Evolutionary conservation across 2,888 invertebrate genomes (phyloP).

Genomic region (Ashinkailepas kermadecensis): DNA sequence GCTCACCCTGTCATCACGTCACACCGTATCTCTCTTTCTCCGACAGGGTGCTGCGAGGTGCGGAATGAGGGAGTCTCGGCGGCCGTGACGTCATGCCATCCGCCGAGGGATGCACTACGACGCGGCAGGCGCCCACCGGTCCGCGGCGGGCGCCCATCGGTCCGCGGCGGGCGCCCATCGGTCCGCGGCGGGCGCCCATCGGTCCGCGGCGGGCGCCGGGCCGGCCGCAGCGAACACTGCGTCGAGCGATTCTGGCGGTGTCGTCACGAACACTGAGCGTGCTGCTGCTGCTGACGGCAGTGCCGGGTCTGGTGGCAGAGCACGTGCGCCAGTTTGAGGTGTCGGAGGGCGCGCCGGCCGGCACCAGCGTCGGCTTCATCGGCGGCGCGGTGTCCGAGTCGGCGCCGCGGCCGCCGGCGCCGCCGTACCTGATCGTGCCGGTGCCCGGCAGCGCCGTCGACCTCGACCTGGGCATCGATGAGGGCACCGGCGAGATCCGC

Average conservation of each 20-base stretch:
- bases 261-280: not conserved
- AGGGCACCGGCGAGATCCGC: slow-evolving; percentile 82
- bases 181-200: not conserved
- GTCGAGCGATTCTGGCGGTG: not conserved
- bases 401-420: slow-evolving; percentile 46
- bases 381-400: slow-evolving; percentile 46
- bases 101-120: no score
- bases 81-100: no score
- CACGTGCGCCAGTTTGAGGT: slow-evolving; percentile 78
- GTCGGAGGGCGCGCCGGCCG: slow-evolving; percentile 76
- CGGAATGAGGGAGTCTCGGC: no score
- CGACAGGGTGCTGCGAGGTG: no score
- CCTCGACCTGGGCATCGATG: slow-evolving; percentile 74
- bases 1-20: no score
- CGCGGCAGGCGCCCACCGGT: not conserved
- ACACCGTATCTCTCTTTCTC: no score
- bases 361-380: slow-evolving; percentile 79
- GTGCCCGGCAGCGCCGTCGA: slow-evolving; percentile 80
- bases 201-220: not conserved
- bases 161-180: not conserved
- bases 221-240: not conserved
- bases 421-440: slow-evolving; percentile 62
- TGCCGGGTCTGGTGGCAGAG: slow-evolving; percentile 47
- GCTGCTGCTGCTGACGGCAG: not conserved
- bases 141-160: not conserved